A percentile compares a stretch with the other conserved stretches of the same genome.
Evolutionary conservation across 2,113 vertebrate species (phyloP).

Genomic region (Sinocyclocheilus maitianheensis): DNA sequence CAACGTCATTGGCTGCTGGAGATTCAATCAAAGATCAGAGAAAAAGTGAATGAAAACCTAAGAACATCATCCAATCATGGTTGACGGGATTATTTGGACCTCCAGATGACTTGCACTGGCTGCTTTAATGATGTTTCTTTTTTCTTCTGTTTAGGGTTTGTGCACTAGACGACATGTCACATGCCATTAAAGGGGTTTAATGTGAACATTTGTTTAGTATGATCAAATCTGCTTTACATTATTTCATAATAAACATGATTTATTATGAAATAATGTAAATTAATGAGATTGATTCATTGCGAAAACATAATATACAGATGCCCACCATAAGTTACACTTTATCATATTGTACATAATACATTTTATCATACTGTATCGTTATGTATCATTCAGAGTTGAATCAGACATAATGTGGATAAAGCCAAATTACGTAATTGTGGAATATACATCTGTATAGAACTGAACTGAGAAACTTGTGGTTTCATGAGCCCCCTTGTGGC

Average conservation of each 20-base stretch:
- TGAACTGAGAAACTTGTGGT: not conserved
- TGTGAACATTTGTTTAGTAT: not conserved
- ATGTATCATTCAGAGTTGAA: not conserved
- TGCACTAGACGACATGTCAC: not conserved
- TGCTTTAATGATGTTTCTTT: not conserved
- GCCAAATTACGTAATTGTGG: not conserved
- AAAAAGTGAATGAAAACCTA: constrained; percentile 60
- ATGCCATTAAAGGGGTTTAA: too few species aligned
- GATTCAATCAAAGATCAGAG: constrained; percentile 44
- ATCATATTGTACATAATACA: not conserved
- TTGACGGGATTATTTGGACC: not conserved
- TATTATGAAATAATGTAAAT: too few species aligned
- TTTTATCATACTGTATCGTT: too few species aligned
- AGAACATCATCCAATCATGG: constrained; percentile 8
- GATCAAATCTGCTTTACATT: not conserved
- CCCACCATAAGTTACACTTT: not conserved
- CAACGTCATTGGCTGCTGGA: constrained; percentile 53
- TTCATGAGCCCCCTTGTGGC: constrained; percentile 3
- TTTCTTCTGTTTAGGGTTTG: not conserved
- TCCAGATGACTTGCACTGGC: not conserved
- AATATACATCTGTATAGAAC: not conserved
- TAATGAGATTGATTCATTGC: too few species aligned
- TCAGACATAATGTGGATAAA: not conserved
- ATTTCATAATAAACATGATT: not conserved
- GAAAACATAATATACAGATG: not conserved